Evolutionary conservation across 2,888 invertebrate genomes (phyloP), one percentile per base, ranked within the genome.

Genomic region (Apamea monoglypha): DNA sequence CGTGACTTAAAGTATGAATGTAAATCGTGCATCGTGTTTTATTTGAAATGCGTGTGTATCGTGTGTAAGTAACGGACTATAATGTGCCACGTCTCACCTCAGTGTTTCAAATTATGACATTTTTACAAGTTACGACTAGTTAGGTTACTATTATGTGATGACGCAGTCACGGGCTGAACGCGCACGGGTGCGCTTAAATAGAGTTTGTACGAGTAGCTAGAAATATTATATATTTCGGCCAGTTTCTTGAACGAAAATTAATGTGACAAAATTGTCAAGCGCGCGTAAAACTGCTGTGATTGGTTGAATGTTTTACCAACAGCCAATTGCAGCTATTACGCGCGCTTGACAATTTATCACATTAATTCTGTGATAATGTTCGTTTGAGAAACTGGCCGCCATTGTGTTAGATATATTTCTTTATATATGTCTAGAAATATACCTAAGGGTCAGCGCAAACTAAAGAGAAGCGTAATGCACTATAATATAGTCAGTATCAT

Each of bases 51-150:
- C 85, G 78, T 50, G 50, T 70, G 59, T 78, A 74, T 83, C 75
- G 72, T 80, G 76, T 80, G 77, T 89, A 91, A 87, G 84, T 90
- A 87, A 86, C 80, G 88, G 87, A 89, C 81, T 91, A 91, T 83
- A 76, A 94, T 93, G 94, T 94, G 94, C 94, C 94, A 94, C 94
- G 90, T 82, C 88, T 90, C 91, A 91, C 92, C 91, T 90, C 89
- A 80, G 93, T 93, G 93, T 92, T 93, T 94, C 92, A 92, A 90
- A 64, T 89, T 91, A 89, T 89, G 86, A 90, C 84, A 85, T 91
- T 91, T 91, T 91, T 91, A 90, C 86, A 89, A 90, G 76, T 85
- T 85, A 87, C 56, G 59, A 72, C 59, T 86, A 88, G 76, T 44
- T 89, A 88, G 79, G 74, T 44, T 83, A 71, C 21, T 7, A 36